Evolutionary conservation across 2,797 vertebrate genomes (phyloP).

Genomic region (Loris lydekkerianus): DNA sequence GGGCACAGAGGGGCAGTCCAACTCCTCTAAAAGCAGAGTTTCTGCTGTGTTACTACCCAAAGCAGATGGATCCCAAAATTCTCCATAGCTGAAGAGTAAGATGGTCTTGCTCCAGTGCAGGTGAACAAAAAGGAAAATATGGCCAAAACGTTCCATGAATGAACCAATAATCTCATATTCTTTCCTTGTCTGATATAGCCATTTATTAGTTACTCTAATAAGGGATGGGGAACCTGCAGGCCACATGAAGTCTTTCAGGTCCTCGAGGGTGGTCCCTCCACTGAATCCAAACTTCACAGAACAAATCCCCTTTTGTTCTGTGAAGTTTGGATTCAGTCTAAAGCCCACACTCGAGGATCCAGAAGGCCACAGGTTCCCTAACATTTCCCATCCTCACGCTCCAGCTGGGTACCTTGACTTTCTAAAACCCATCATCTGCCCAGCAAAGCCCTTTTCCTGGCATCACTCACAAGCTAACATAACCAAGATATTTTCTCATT

Average conservation of each 20-base stretch:
- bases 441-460: background rate
- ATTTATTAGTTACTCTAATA: slow-evolving; percentile 3
- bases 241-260: background rate
- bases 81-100: background rate
- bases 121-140: background rate
- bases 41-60: background rate
- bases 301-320: background rate
- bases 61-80: background rate
- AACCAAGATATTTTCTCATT: slow-evolving; percentile 16
- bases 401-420: background rate
- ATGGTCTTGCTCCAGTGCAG: background rate
- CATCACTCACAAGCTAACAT: slow-evolving; percentile 23
- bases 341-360: background rate
- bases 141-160: background rate
- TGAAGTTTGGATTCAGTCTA: background rate
- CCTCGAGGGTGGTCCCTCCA: background rate
- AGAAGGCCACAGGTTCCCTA: background rate
- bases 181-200: background rate
- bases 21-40: background rate
- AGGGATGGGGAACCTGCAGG: background rate
- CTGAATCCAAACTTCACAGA: background rate
- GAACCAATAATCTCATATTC: background rate
- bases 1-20: background rate
- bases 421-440: background rate
- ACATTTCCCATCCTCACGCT: background rate